These are phyloP conservation scores for Pelecanoides urinatrix DNA, from an alignment of 2,113 vertebrate genomes.

Conservation along the genomic window DNA sequence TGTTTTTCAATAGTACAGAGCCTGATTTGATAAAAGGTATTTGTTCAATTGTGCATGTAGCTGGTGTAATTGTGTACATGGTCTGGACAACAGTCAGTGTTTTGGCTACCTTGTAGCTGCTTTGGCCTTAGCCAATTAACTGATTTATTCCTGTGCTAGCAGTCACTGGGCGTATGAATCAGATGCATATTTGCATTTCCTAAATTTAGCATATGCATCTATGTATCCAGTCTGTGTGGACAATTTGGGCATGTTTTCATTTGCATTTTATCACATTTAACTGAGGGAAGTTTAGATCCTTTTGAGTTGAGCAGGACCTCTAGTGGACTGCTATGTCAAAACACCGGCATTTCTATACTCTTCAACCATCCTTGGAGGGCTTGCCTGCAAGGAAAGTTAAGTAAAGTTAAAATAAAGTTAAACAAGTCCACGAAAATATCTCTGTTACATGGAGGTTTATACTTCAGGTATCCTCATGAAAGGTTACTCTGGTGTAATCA, in stretches of 20 bases:
- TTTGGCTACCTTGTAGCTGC: neutral
- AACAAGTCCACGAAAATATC: neutral
- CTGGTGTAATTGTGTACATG: neutral
- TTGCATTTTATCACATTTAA: neutral
- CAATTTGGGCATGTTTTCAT: neutral
- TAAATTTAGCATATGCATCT: conserved; percentile 14
- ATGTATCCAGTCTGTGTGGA: neutral
- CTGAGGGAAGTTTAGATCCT: neutral
- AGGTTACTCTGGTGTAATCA: neutral
- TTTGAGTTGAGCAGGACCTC: conserved; percentile 32
- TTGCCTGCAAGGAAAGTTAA: neutral
- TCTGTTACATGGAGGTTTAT: neutral
- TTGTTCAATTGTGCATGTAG: neutral
- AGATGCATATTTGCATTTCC: conserved; percentile 4
- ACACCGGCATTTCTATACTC: neutral
- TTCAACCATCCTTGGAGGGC: neutral
- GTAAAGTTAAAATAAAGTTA: neutral
- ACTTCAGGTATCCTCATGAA: rapidly evolving
- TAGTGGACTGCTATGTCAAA: neutral
- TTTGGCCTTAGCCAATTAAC: neutral
- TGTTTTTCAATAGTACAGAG: neutral
- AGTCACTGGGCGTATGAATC: conserved; percentile 1
- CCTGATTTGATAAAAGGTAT: neutral
- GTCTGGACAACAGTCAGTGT: neutral
- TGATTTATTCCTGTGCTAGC: neutral